These are phyloP conservation scores for Apomyelois bistriatella DNA, from an alignment of 2,888 invertebrate species.

Conservation along the genomic window DNA sequence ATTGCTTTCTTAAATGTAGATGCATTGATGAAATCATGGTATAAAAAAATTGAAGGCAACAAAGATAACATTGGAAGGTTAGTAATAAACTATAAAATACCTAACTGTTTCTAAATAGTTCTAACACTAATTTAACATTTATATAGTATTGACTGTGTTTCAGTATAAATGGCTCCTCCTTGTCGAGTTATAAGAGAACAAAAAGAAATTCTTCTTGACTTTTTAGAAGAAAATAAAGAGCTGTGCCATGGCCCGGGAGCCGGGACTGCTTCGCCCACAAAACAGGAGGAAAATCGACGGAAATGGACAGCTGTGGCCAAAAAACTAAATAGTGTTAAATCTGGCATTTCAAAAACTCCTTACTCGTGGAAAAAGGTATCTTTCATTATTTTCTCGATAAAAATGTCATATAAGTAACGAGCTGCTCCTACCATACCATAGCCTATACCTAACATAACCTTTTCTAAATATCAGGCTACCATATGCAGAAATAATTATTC, in stretches of 20 bases:
- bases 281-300: slow-evolving; percentile 48
- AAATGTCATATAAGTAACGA: no score
- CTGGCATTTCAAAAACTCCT: slow-evolving; percentile 56
- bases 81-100: no score
- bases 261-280: slow-evolving; percentile 43
- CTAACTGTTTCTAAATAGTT: neutral
- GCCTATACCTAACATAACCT: no score
- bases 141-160: slow-evolving; percentile 13
- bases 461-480: no score
- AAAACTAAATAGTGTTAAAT: slow-evolving; percentile 54
- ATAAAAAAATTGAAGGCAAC: no score
- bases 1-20: no score
- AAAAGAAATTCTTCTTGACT: slow-evolving; percentile 58
- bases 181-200: slow-evolving; percentile 57
- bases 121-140: no score
- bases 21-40: no score
- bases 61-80: no score
- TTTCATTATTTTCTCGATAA: neutral
- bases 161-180: slow-evolving; percentile 63
- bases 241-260: slow-evolving; percentile 47
- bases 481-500: no score
- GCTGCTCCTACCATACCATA: no score
- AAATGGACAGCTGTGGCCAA: slow-evolving; percentile 61
- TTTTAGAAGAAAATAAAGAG: slow-evolving; percentile 57
- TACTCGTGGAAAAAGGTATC: slow-evolving; percentile 66